Evolutionary conservation across 2,888 invertebrate genomes (phyloP), one percentile per base, ranked within the genome.

Genomic region (Platynereis dumerilii): DNA sequence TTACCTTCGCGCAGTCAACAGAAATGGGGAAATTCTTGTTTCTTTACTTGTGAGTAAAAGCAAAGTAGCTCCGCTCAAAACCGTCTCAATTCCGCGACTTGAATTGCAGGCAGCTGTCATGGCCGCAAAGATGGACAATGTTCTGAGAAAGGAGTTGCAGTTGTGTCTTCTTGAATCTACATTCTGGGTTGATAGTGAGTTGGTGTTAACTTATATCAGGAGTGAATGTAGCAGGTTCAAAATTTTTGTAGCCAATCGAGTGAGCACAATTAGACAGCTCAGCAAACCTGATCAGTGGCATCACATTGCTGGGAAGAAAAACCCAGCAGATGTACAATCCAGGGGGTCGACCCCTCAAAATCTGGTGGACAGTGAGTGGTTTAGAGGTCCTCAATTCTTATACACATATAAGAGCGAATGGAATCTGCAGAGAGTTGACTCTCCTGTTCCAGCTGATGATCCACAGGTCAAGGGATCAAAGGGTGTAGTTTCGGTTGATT

Each of bases 91-190:
- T 5, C 48, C 60, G 7, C 7, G 60, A 12, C 58, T 28, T 5
- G 60, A 60, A 45, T 60, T 60, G 58, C 26, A 57, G 15, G 60
- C 56, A 7, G 60, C 60, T 58, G 56, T 57, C 3, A 7, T 60
- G 5, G 20, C 60, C 3, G 55, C 60, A 15, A 3, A 15, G 5
- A 24, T 59, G 3, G 28, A 27, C 20, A 22, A 10, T 3, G 5
- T 60, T 5, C 58, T 60, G 3, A 10, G n/a, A 45, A 7, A 42
- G 34, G 62, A 28, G 12, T 28, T 59, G 17, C 22, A 22, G 12
- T 5, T 62, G 5, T 7, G 27, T 17, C 12, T 29, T 17, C 10
- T n/a, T 2, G n/a, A 62, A 10, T 28, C 27, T 12, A 3, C 56
- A 20, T 58, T 58, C 20, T 58, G 59, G 59, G 5, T 20, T 20